Evolutionary conservation across 2,797 vertebrate genomes (phyloP), one percentile per base, ranked within the genome.

Genomic region (Sphaeramia orbicularis): DNA sequence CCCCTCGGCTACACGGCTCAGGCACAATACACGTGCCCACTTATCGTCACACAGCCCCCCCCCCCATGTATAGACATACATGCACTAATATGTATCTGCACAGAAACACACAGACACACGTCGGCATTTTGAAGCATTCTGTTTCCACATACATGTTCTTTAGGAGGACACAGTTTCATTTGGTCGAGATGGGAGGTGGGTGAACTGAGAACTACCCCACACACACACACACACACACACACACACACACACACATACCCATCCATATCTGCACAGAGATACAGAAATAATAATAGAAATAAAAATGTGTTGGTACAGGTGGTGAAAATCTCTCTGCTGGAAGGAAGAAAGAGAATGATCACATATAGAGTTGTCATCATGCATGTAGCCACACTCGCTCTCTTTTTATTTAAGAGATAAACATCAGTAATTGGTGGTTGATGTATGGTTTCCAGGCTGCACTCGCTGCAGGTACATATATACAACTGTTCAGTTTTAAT

Each of bases 1-100:
- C 95, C 96, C 94, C 92, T 94, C 91, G 95, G 95, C 94, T 95
- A 94, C 94, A 80, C 74, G 83, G 84, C 83, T 85, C 89, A 91
- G 84, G 91, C 89, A 85, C 80, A 71, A 86, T 82, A 84, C 78
- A 78, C 69, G 6, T 59, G 55, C 64, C 74, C 84, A 59, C 59
- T 55, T 65, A 55, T 49, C 49, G 54, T 18, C 49, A 41, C 67
- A 55, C 16, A 42, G 55, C 40, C 58, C 21, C 6, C 40, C 44
- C 55, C 40, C 56, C 67, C 50, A 62, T 37, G 45, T 52, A 60
- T 50, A 56, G 9, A 74, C 49, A 60, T 36, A 66, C 74, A 55
- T 58, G 21, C 54, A 21, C 38, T 69, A 65, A 83, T 50, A 64
- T 80, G 16, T 48, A 71, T 52, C 6, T 58, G 74, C 57, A 24